Base-by-base conservation (phyloP, 2,797 vertebrate species). In the Poecilia velifera region DNA sequence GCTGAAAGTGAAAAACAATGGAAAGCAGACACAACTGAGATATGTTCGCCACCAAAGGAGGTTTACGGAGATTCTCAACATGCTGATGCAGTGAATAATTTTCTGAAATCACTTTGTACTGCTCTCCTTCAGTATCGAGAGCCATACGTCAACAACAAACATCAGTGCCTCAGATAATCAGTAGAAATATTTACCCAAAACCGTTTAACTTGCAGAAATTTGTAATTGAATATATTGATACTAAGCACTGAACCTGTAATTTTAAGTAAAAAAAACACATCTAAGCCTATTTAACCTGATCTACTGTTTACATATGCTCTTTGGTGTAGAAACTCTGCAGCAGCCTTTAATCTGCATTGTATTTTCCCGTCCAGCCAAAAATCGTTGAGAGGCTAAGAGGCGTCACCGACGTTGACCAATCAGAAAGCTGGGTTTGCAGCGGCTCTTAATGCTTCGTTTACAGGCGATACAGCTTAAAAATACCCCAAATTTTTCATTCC, bases 131-230 rank as follows among this genome's bases (percentile, higher is more conserved):
- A 80, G 31, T 83, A 83, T 72, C 3, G 87, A 88, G 92, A 93
- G 90, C 84, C 79, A 78, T 83, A 87, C 82, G 87, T 94, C 91
- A 79, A 91, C 86, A 82, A 88, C 90, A 91, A 93, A 94, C 92
- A 90, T 90, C 93, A 94, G 93, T 95, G 93, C 92, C 95, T 94
- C 92, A 89, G 92, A 94, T 93, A 92, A 93, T 93, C 87, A 85
- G 81, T 82, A 86, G 49, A 82, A 83, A 66, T 94, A 94, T 94
- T 92, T 94, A 92, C 91, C 91, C 85, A 46, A 90, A 93, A 93
- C 89, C 91, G 87, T 92, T 91, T 91, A 92, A 87, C 90, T 45
- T 91, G 83, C 90, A 90, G 90, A 88, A 87, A 93, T 94, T 94
- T 95, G 83, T 93, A 93, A 91, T 72, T 89, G 76, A 85, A 90